Evolutionary conservation across 2,113 vertebrate genomes (phyloP).

Genomic region (Mustela nigripes): DNA sequence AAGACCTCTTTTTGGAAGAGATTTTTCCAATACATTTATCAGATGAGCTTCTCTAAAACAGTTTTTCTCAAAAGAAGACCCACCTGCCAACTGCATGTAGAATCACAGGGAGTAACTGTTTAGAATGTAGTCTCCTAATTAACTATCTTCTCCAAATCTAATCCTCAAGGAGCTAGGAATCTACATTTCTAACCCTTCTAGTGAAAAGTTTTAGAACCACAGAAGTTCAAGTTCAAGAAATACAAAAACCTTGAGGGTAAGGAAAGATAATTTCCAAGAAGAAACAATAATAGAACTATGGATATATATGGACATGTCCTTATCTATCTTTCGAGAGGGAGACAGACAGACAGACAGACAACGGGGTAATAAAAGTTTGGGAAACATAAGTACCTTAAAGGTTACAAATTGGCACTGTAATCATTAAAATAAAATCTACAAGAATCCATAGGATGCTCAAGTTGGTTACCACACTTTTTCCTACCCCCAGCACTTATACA

Average conservation of each 20-base stretch:
- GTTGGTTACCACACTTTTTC: neutral
- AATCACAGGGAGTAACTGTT: neutral
- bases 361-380: neutral
- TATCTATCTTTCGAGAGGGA: neutral
- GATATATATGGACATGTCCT: neutral
- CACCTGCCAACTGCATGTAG: neutral
- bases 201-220: neutral
- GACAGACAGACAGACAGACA: neutral
- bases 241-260: neutral
- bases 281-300: neutral
- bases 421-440: conserved; percentile 9
- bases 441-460: neutral
- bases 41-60: neutral
- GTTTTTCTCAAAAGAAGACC: conserved; percentile 49
- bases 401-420: neutral
- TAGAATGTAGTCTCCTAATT: conserved; percentile 22
- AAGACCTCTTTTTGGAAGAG: neutral
- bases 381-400: neutral
- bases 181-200: neutral
- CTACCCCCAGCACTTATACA: neutral
- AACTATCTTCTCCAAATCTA: neutral
- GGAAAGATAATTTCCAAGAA: neutral
- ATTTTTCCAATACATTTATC: conserved; percentile 27
- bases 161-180: neutral
- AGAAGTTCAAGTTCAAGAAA: no score